A percentile compares a stretch with the other conserved stretches of the same genome.
Conservation (phyloP, 2,888 invertebrate genomes). For the Pegoplata infirma region DNA sequence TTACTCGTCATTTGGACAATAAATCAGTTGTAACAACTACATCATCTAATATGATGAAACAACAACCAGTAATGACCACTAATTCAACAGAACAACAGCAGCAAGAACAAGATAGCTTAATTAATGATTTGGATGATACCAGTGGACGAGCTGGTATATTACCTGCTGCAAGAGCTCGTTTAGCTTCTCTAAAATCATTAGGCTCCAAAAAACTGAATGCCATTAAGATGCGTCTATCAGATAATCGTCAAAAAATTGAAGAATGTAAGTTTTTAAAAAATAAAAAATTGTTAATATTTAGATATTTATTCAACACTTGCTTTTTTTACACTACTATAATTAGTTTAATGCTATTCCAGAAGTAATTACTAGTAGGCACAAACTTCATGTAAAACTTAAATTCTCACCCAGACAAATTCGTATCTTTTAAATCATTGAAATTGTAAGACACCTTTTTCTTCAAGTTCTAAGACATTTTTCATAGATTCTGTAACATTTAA, state of each 20-base stretch:
- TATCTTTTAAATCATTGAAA: no score
- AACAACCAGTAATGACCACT: slow-evolving; percentile 13
- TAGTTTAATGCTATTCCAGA: no score
- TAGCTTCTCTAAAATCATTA: slow-evolving; percentile 83
- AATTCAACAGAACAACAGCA: slow-evolving; percentile 54
- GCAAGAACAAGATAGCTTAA: slow-evolving; percentile 23
- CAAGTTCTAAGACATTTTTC: no score
- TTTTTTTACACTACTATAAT: neutral
- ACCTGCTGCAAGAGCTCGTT: slow-evolving; percentile 79
- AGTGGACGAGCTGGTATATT: slow-evolving; percentile 68
- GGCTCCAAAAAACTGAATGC: slow-evolving; percentile 84
- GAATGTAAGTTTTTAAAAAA: slow-evolving; percentile 74
- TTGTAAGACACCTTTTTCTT: no score
- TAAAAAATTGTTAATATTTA: no score
- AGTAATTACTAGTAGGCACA: no score
- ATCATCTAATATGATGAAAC: slow-evolving; percentile 22
- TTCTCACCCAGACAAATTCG: no score
- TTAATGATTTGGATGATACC: slow-evolving; percentile 64
- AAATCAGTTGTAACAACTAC: slow-evolving; percentile 26
- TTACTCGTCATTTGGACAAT: slow-evolving; percentile 63
- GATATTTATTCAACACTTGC: neutral
- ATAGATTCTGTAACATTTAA: no score
- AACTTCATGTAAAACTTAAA: no score
- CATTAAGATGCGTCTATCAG: slow-evolving; percentile 82
- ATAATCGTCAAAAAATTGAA: slow-evolving; percentile 75